These are phyloP conservation scores for Burhinus oedicnemus DNA, from an alignment of 2,113 vertebrate species.

Conservation along the genomic window DNA sequence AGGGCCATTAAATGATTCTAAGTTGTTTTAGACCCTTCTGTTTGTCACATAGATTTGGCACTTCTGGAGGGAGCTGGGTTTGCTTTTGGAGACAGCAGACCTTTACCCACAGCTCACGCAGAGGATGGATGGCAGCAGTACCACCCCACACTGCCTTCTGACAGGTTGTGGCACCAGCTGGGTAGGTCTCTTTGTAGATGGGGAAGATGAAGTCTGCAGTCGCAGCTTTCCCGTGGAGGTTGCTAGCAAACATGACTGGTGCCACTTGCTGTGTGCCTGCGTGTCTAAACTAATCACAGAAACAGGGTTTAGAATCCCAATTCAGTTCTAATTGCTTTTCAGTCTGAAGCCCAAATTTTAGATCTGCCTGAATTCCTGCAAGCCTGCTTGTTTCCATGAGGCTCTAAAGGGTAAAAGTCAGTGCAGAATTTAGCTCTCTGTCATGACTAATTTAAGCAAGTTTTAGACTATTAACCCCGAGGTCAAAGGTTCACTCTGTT, in stretches of 20 bases:
- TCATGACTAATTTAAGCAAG: conserved; percentile 36
- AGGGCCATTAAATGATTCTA: background rate
- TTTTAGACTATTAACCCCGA: conserved; percentile 17
- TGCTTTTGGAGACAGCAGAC: background rate
- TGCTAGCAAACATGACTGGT: background rate
- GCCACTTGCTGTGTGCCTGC: background rate
- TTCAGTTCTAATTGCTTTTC: background rate
- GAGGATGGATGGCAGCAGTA: background rate
- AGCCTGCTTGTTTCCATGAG: background rate
- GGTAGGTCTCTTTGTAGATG: background rate
- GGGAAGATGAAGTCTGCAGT: background rate
- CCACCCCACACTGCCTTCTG: background rate
- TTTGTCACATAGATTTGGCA: background rate
- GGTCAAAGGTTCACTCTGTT: background rate
- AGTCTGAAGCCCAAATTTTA: background rate
- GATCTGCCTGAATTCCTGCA: background rate
- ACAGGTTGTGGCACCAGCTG: background rate
- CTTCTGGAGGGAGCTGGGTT: background rate
- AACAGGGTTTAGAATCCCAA: background rate
- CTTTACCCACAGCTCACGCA: background rate
- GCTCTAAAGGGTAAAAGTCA: background rate
- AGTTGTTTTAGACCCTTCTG: background rate
- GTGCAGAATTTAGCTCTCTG: background rate
- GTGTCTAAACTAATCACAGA: background rate
- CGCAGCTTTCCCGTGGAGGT: rapidly evolving